phyloP scores from a whole-genome alignment of 2,888 invertebrate species.

The Eudemis profundana region DNA sequence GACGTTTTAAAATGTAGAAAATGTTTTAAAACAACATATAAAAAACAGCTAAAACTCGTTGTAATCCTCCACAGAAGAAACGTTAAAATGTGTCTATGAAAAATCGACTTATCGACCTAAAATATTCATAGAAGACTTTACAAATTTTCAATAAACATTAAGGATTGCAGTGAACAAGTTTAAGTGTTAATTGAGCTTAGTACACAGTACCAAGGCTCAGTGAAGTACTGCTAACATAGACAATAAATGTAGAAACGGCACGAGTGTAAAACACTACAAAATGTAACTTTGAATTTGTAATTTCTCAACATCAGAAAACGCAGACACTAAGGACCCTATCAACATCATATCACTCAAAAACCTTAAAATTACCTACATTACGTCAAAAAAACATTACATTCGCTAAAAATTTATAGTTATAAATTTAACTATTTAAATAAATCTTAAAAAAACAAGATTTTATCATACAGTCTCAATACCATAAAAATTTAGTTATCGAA shows the following conservation, averaged over 20 bases:
- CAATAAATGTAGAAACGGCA: slow-evolving; percentile 12
- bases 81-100: slow-evolving; percentile 28
- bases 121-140: slow-evolving; percentile 29
- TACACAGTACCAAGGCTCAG: not conserved
- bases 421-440: slow-evolving; percentile 45
- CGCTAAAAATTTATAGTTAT: slow-evolving; percentile 44
- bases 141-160: slow-evolving; percentile 37
- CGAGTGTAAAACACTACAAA: slow-evolving; percentile 35
- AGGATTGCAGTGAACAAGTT: slow-evolving; percentile 10
- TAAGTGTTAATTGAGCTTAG: not conserved
- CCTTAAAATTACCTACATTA: slow-evolving; percentile 39
- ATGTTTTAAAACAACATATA: not conserved
- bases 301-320: slow-evolving; percentile 8
- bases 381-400: slow-evolving; percentile 34
- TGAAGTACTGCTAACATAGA: not conserved
- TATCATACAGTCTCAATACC: slow-evolving; percentile 76
- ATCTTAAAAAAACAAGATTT: slow-evolving; percentile 46
- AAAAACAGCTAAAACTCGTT: not conserved
- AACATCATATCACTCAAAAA: slow-evolving; percentile 42
- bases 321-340: slow-evolving; percentile 25
- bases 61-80: slow-evolving; percentile 26
- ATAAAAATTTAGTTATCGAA: slow-evolving; percentile 55
- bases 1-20: not conserved
- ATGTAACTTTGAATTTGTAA: slow-evolving; percentile 12
- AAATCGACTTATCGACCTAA: slow-evolving; percentile 24